These are phyloP conservation scores for Eupeodes luniger DNA, from an alignment of 2,888 invertebrate genomes.

Conservation along the genomic window DNA sequence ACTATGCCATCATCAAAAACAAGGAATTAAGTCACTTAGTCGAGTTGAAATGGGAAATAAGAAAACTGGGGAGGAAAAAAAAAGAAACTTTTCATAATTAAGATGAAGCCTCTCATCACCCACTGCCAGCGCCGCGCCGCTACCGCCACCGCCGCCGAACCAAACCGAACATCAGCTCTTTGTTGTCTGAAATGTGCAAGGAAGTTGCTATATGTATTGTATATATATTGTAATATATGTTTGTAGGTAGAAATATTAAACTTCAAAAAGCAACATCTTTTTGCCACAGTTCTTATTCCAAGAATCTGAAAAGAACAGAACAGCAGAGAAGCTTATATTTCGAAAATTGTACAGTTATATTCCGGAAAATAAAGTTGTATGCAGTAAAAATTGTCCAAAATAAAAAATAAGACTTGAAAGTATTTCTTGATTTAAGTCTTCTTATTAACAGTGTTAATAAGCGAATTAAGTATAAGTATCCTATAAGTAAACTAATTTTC, in stretches of 20 bases:
- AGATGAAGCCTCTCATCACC: constrained; percentile 49
- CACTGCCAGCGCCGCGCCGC: no score
- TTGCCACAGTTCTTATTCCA: not conserved
- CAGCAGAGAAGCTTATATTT: not conserved
- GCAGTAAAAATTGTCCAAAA: no score
- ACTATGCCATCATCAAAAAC: constrained; percentile 31
- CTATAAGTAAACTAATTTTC: no score
- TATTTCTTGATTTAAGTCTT: no score
- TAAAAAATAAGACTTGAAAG: not conserved
- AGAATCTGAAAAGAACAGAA: not conserved
- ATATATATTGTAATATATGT: no score
- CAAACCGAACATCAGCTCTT: constrained; percentile 45
- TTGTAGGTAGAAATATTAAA: constrained; percentile 7
- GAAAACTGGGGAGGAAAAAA: constrained; percentile 12
- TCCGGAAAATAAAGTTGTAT: not conserved
- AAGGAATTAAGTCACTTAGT: constrained; percentile 71
- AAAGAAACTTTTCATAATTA: constrained; percentile 66
- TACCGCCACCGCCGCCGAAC: not conserved
- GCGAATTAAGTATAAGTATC: no score
- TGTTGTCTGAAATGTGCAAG: constrained; percentile 64
- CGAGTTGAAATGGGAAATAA: constrained; percentile 41
- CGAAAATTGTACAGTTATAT: not conserved
- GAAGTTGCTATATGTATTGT: constrained; percentile 35
- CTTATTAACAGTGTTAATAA: no score
- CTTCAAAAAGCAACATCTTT: constrained; percentile 23